Evolutionary conservation across 2,888 invertebrate genomes (phyloP).

Genomic region (Mimachlamys varia): DNA sequence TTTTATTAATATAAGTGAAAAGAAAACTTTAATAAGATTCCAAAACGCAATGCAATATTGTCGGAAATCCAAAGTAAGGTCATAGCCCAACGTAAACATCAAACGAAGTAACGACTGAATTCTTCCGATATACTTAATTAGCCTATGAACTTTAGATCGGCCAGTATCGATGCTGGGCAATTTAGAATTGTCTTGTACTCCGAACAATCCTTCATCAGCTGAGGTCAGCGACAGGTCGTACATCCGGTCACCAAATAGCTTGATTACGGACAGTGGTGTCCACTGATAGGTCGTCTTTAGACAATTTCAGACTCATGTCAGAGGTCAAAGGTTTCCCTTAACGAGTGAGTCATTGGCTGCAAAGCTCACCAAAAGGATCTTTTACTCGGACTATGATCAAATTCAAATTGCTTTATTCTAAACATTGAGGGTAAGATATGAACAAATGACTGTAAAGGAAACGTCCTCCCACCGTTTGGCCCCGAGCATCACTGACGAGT

Average conservation of each 20-base stretch:
- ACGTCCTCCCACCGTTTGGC: too few species aligned
- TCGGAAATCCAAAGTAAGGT: not conserved
- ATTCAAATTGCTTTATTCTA: too few species aligned
- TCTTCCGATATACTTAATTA: not conserved
- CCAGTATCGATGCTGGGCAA: not conserved
- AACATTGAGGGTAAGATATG: too few species aligned
- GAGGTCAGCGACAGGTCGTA: not conserved
- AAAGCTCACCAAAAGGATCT: too few species aligned
- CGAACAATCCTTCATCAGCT: not conserved
- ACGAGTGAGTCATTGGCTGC: not conserved
- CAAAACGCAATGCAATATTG: not conserved
- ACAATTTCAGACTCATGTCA: not conserved
- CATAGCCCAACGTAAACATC: not conserved
- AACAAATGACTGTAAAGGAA: too few species aligned
- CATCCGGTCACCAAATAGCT: conserved; percentile 5
- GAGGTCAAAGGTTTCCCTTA: not conserved
- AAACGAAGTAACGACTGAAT: not conserved
- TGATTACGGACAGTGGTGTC: not conserved
- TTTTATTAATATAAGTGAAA: too few species aligned
- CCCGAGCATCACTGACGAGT: too few species aligned
- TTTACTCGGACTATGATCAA: too few species aligned
- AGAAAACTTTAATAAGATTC: not conserved
- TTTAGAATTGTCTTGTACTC: not conserved
- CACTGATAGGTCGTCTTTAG: not conserved
- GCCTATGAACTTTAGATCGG: not conserved